Evolutionary conservation across 2,113 vertebrate species (phyloP).

Genomic region (Neomonachus schauinslandi): DNA sequence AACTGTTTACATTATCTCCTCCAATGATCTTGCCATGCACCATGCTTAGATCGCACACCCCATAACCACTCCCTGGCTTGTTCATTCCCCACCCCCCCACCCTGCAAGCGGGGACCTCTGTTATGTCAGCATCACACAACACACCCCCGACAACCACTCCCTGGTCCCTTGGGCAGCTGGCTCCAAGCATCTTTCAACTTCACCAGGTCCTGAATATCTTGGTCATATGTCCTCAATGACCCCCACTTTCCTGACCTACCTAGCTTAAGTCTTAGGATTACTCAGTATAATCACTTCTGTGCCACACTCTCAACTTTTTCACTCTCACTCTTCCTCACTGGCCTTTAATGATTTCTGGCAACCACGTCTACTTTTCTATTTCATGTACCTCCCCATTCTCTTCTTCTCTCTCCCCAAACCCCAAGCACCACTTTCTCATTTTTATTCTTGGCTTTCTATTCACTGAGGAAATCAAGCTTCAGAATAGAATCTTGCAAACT

Average conservation of each 20-base stretch:
- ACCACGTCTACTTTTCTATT: not conserved
- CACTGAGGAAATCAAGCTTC: conserved; percentile 53
- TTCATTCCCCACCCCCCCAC: rapidly evolving
- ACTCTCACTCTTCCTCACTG: rapidly evolving
- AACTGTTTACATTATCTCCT: not conserved
- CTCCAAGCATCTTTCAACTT: rapidly evolving
- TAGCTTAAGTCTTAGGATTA: not conserved
- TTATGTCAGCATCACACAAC: rapidly evolving
- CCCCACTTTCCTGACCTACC: not conserved
- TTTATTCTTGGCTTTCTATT: conserved; percentile 54
- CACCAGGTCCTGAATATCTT: not conserved
- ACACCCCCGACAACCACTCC: no score
- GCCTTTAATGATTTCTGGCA: not conserved
- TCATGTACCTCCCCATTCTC: not conserved
- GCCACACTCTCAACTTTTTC: rapidly evolving
- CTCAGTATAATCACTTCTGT: not conserved
- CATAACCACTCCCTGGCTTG: rapidly evolving
- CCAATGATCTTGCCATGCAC: rapidly evolving
- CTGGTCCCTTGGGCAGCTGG: no score
- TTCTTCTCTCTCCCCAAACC: not conserved
- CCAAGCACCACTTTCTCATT: not conserved
- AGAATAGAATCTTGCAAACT: conserved; percentile 58
- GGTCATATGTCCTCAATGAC: no score
- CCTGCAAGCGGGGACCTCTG: rapidly evolving
- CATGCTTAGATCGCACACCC: rapidly evolving